Base-by-base conservation (phyloP, 2,797 vertebrate genomes). In the Xiphorhynchus erythropygius region DNA sequence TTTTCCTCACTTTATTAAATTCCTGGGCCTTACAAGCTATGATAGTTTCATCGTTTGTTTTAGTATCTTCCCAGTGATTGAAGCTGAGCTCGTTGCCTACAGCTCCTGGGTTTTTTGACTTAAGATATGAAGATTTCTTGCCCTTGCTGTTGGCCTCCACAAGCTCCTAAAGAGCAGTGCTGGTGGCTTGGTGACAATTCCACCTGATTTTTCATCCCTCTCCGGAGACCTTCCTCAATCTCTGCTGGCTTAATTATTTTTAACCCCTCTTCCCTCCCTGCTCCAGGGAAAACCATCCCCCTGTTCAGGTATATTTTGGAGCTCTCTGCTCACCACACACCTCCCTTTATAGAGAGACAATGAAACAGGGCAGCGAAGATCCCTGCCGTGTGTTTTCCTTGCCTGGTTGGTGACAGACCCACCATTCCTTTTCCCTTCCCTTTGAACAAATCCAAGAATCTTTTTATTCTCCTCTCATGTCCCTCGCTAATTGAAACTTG, bases 11-110 rank as follows among this genome's bases (percentile, higher is more conserved):
- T 96, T 94, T 95, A 97, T 96, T 97, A 94, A 96, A 97, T 97
- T 94, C 87, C 55, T 0, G 1, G 62, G 73, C 56, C 89, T 95
- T 94, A 81, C 93, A 95, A 94, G 94, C 93, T 86, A 87, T 87
- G 93, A 91, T 90, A 27, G 94, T 95, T 96, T 53, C 89, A 77
- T 77, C 89, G 10, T 92, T 95, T 94, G 94, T 94, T 94, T 96
- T 94, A 90, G 94, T 94, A 52, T 88, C 95, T 95, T 90, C 27
- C 73, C 6, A 0, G 73, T 84, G 96, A 94, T 91, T 95, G 96
- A 96, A 94, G 89, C 5, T 42, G 83, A 93, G 73, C 89, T 96
- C 89, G 91, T 96, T 97, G 93, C 93, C 93, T 94, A 33, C 82
- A 94, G 94, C 91, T 84, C 73, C 50, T 3, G 25, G 71, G 11